Base-by-base conservation (phyloP, 2,888 invertebrate species). In the Odontothrips loti region DNA sequence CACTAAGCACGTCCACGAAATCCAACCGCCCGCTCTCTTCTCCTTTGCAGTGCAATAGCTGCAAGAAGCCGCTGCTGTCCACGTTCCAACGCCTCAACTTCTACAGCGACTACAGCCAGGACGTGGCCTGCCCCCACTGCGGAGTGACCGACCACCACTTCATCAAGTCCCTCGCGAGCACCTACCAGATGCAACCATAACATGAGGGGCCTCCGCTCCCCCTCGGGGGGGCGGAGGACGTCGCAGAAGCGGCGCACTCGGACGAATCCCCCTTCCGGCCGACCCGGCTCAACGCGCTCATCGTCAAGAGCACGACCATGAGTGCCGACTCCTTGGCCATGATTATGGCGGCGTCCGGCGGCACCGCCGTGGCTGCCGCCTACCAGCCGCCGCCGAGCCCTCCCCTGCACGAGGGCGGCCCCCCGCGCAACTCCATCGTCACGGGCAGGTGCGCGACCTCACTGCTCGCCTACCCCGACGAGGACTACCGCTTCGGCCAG, bases 71-170 rank as follows among this genome's bases (percentile, higher is more conserved):
- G 79, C 92, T 97, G 83, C 92, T 97, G 85, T 93, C 95, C 88
- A 95, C 96, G 20, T 94, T 93, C 86, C 95, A 95, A 88, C 93
- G 94, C 86, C 90, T 97, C 85, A 95, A 95, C 89, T 95, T 92
- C 91, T 98, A 95, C 91, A 97, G 96, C 85, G 97, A 98, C 89
- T 98, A 97, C 90, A 96, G 96, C 87, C 96, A 95, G 87, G 92
- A 94, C 85, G 92, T 96, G 86, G 93, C 94, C 85, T 98, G 98
- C 89, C 96, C 96, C 63, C 95, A 95, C 88, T 98, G 98, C 90
- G 93, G 94, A 85, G 92, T 93, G 81, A 91, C 94, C 85, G 98
- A 98, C 89, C 94, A 95, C 82, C 98, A 98, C 90, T 98, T 98
- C 90, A 96, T 97, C 85, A 97, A 97, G 90, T 95, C 96, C 81